These are phyloP conservation scores for Hydrolagus affinis DNA, from an alignment of 2,113 vertebrate species.

Conservation along the genomic window DNA sequence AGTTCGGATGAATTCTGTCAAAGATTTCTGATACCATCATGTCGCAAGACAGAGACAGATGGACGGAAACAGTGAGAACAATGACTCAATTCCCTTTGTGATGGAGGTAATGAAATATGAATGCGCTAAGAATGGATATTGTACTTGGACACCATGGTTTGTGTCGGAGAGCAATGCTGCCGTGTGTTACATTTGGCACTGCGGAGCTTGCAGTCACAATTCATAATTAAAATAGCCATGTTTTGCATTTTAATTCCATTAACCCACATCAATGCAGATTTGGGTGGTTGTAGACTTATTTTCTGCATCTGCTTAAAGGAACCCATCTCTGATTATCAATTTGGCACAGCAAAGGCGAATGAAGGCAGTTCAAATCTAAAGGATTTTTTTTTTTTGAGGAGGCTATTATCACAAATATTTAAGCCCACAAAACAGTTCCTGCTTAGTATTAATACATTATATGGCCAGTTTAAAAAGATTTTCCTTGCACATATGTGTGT, in stretches of 20 bases:
- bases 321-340: background rate
- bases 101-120: slow-evolving; percentile 1
- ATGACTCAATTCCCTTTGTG: background rate
- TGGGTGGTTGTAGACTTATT: background rate
- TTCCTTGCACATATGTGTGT: too few relatives aligned
- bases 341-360: background rate
- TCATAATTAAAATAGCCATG: background rate
- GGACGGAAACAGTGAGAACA: background rate
- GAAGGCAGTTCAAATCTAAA: background rate
- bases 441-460: too few relatives aligned
- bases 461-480: too few relatives aligned
- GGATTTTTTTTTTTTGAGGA: slow-evolving; percentile 11
- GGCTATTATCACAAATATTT: background rate
- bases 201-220: background rate
- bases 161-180: background rate
- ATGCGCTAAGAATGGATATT: slow-evolving; percentile 1
- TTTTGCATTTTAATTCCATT: background rate
- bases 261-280: background rate
- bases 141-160: background rate
- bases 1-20: background rate
- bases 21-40: background rate
- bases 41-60: background rate
- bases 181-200: background rate
- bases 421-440: too few relatives aligned
- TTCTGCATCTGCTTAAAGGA: background rate